Percentiles rank a stretch among this genome's conserved stretches.
phyloP scores from a whole-genome alignment of 2,888 invertebrate genomes.

The Junonia oenone region DNA sequence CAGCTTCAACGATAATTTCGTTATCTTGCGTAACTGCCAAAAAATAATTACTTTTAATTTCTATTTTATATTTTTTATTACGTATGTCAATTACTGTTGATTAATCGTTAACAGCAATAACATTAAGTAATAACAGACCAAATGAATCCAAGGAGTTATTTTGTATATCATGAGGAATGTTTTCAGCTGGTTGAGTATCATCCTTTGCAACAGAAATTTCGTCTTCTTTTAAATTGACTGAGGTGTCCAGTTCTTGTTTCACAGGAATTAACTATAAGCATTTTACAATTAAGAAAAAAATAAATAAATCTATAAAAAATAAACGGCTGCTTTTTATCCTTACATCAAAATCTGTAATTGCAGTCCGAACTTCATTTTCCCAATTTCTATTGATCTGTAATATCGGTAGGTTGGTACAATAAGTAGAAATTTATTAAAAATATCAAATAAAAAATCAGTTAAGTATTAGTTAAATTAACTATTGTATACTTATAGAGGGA shows the following conservation, averaged over 20 bases:
- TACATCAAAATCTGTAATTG: conserved; percentile 13
- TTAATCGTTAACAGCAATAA: background rate
- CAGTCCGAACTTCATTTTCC: conserved; percentile 21
- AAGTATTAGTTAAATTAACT: too few species aligned
- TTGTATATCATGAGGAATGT: conserved; percentile 24
- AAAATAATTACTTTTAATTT: background rate
- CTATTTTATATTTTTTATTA: background rate
- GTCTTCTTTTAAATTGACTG: background rate
- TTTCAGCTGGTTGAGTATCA: conserved; percentile 7
- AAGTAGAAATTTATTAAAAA: background rate
- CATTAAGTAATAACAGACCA: conserved; percentile 27
- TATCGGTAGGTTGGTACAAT: background rate
- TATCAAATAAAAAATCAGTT: too few species aligned
- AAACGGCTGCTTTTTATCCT: background rate
- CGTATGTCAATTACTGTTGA: background rate
- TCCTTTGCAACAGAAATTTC: conserved; percentile 6
- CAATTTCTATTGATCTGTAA: conserved; percentile 31
- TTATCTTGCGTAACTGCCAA: background rate
- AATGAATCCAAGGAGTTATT: conserved; percentile 30
- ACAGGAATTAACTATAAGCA: background rate
- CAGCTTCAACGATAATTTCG: background rate
- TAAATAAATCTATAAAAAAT: background rate
- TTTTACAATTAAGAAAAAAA: background rate
- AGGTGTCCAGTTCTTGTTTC: background rate
- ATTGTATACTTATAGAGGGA: too few species aligned